Evolutionary conservation across 2,888 invertebrate species (phyloP).

Genomic region (Invenusta paracnida): DNA sequence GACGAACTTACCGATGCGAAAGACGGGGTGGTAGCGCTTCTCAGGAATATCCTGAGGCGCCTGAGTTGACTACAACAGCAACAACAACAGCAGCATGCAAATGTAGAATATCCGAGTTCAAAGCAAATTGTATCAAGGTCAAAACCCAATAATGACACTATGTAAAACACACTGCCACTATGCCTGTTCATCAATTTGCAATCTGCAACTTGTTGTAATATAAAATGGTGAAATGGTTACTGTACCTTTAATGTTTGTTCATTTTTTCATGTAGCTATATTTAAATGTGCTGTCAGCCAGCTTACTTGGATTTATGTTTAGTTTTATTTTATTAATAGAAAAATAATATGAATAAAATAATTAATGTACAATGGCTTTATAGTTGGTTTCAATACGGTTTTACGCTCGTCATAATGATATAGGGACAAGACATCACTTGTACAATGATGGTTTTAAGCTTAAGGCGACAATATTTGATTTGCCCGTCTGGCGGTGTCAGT

Average conservation of each 20-base stretch:
- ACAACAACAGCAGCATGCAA: constrained; percentile 27
- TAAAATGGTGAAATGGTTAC: not conserved
- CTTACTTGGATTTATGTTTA: not conserved
- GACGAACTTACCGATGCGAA: too few species aligned
- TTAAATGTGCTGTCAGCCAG: not conserved
- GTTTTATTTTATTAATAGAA: not conserved
- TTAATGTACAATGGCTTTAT: constrained; percentile 2
- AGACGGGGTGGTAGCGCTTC: too few species aligned
- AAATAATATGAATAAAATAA: not conserved
- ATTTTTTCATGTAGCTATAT: not conserved
- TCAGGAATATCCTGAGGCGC: too few species aligned
- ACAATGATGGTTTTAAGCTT: not conserved
- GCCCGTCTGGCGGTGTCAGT: not conserved
- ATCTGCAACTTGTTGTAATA: not conserved
- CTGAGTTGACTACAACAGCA: too few species aligned
- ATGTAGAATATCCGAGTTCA: constrained; percentile 4
- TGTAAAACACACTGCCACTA: not conserved
- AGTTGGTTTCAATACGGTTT: not conserved
- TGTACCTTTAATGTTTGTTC: not conserved
- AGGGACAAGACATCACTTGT: not conserved
- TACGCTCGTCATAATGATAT: not conserved
- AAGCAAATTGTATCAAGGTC: not conserved
- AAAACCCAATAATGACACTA: not conserved
- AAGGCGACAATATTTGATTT: not conserved
- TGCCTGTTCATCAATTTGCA: not conserved